These are phyloP conservation scores for Vannuccia rotundouncinata DNA, from an alignment of 2,888 invertebrate species.

Conservation along the genomic window DNA sequence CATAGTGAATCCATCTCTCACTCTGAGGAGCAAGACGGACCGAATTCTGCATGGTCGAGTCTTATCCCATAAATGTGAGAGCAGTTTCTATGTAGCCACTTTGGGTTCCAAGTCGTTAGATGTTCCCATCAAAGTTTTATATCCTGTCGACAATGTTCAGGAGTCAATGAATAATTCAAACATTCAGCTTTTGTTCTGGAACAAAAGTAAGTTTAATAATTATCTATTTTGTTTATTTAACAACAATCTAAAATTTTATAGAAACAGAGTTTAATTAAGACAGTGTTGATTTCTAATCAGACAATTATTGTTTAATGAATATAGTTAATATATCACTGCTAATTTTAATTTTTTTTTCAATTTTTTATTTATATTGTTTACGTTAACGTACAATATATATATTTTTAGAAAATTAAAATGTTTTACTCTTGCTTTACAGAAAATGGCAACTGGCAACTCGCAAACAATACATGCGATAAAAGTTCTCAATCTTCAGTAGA, in stretches of 20 bases:
- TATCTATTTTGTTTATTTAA: too few relatives aligned
- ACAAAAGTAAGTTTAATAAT: neutral
- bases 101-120: neutral
- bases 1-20: neutral
- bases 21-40: neutral
- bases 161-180: neutral
- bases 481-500: neutral
- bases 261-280: too few relatives aligned
- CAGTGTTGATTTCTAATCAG: too few relatives aligned
- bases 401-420: too few relatives aligned
- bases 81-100: neutral
- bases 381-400: too few relatives aligned
- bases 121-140: neutral
- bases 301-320: too few relatives aligned
- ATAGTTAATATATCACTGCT: too few relatives aligned
- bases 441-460: neutral
- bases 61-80: neutral
- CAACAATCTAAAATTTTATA: too few relatives aligned
- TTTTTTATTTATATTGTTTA: too few relatives aligned
- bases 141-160: neutral
- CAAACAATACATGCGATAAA: neutral
- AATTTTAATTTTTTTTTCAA: too few relatives aligned
- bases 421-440: neutral
- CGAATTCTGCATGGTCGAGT: neutral
- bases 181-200: neutral